Conservation (phyloP, 1,140 invertebrate species). For the Magallana ariakensis region DNA sequence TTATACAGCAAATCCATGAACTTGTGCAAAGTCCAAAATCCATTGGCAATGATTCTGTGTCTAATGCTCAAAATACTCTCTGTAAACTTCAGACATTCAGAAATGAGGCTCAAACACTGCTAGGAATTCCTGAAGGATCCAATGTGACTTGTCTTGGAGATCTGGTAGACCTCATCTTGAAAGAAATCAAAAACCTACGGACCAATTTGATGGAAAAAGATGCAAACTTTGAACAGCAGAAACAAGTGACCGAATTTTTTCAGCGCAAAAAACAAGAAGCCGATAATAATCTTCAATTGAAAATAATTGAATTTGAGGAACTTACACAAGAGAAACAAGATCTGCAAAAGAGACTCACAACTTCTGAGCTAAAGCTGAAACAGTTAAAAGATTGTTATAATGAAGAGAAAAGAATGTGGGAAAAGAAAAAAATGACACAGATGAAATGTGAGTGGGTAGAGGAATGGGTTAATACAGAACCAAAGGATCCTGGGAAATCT, state of each 20-base stretch:
- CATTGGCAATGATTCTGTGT: neutral
- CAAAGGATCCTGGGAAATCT: neutral
- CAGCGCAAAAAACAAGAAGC: conserved; percentile 1
- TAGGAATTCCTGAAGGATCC: neutral
- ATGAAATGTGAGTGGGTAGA: neutral
- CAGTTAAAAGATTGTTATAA: neutral
- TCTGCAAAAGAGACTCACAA: neutral
- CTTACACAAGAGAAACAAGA: neutral
- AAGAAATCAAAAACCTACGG: neutral
- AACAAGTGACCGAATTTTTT: neutral
- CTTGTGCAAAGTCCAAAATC: neutral
- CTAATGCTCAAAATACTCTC: neutral
- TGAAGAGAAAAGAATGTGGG: neutral
- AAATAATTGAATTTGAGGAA: conserved; percentile 5
- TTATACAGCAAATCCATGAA: neutral
- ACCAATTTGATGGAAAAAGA: neutral
- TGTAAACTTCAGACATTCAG: neutral
- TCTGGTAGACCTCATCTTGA: neutral
- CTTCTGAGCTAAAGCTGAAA: neutral
- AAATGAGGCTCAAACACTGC: neutral
- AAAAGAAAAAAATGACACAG: neutral
- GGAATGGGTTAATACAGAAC: neutral
- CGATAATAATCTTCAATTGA: neutral
- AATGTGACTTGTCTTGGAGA: neutral
- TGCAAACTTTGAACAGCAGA: neutral